A percentile compares a stretch with the other conserved stretches of the same genome.
Conservation (phyloP, 2,888 invertebrate genomes). For the Drosophila cognata region DNA sequence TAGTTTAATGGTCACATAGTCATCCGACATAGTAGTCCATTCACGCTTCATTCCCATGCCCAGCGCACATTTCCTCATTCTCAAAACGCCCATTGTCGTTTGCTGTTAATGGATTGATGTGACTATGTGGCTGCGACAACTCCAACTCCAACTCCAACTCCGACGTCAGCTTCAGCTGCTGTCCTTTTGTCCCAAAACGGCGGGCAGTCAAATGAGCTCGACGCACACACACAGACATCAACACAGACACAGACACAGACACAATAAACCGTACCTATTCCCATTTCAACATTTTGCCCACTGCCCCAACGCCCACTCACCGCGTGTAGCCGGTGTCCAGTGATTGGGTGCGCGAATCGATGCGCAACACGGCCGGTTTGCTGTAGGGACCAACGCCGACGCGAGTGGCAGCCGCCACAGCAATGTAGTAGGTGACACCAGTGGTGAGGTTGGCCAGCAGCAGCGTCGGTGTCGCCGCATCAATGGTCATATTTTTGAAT, state of each 20-base stretch:
- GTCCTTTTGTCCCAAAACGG: conserved; percentile 47
- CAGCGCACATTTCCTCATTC: conserved; percentile 9
- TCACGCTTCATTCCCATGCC: conserved; percentile 9
- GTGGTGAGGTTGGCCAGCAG: conserved; percentile 92
- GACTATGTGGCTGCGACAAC: conserved; percentile 35
- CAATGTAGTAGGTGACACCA: conserved; percentile 92
- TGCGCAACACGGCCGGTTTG: conserved; percentile 88
- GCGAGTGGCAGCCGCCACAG: conserved; percentile 93
- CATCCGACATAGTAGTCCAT: conserved; percentile 22
- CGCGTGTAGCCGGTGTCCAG: conserved; percentile 85
- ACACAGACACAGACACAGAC: conserved; percentile 14
- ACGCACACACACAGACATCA: neutral
- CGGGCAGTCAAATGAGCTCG: conserved; percentile 75
- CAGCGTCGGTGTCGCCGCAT: conserved; percentile 89
- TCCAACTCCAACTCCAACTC: conserved; percentile 15
- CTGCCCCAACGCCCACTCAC: conserved; percentile 52
- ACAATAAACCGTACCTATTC: conserved; percentile 43
- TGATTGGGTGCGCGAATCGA: conserved; percentile 87
- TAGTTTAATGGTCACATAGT: conserved; percentile 67
- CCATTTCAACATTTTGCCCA: conserved; percentile 2
- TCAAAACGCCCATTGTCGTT: conserved; percentile 71
- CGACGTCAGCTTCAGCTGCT: conserved; percentile 6
- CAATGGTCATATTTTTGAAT: conserved; percentile 90
- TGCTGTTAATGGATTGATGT: conserved; percentile 81
- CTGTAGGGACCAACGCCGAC: conserved; percentile 93